These are phyloP conservation scores for Choreutis nemorana DNA, from an alignment of 2,888 invertebrate genomes.

Conservation along the genomic window DNA sequence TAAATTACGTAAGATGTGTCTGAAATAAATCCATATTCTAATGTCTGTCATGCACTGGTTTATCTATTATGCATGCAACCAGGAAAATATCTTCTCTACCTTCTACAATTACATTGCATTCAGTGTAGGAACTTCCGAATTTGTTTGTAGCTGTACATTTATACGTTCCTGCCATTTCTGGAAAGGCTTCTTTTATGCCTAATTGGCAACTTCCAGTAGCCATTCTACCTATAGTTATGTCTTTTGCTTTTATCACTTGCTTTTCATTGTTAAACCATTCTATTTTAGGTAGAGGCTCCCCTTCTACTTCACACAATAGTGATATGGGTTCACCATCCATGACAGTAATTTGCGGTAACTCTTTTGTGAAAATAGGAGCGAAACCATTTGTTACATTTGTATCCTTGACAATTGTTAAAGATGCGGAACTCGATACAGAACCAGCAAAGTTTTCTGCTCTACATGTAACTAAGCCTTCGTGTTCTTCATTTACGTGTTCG, in stretches of 20 bases:
- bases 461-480: constrained; percentile 82
- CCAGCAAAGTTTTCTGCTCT: constrained; percentile 91
- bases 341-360: constrained; percentile 76
- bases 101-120: constrained; percentile 81
- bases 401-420: constrained; percentile 69
- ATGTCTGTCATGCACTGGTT: too few species aligned
- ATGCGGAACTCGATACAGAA: constrained; percentile 86
- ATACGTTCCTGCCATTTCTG: constrained; percentile 90
- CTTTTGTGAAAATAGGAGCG: constrained; percentile 78
- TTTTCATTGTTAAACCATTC: constrained; percentile 81
- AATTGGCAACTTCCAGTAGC: constrained; percentile 82
- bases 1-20: constrained; percentile 13
- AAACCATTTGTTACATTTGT: constrained; percentile 34
- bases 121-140: constrained; percentile 82
- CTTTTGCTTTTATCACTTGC: constrained; percentile 78
- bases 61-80: constrained; percentile 22
- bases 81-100: constrained; percentile 70
- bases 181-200: constrained; percentile 85
- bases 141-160: constrained; percentile 83
- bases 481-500: constrained; percentile 73
- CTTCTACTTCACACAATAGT: constrained; percentile 76
- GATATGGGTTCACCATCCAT: constrained; percentile 91
- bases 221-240: constrained; percentile 77
- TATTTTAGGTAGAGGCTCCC: constrained; percentile 81
- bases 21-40: too few species aligned